A percentile compares a stretch with the other conserved stretches of the same genome.
These are phyloP conservation scores for Drosophila trichaetosa DNA, from an alignment of 2,888 invertebrate genomes.

Conservation along the genomic window DNA sequence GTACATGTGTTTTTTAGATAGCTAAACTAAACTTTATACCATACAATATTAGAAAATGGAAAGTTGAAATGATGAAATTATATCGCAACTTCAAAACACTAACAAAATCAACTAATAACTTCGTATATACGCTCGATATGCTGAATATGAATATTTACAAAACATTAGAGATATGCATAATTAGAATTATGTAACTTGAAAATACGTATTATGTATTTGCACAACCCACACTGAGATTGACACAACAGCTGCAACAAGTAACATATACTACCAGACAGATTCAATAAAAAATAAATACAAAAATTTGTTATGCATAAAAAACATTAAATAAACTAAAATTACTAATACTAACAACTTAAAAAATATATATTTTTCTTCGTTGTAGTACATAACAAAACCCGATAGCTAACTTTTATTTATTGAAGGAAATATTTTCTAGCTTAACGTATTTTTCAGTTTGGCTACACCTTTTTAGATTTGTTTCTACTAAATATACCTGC, in stretches of 20 bases:
- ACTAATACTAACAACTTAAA: slow-evolving; percentile 35
- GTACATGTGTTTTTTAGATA: slow-evolving; percentile 79
- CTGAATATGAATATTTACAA: slow-evolving; percentile 68
- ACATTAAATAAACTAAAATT: slow-evolving; percentile 66
- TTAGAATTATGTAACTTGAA: slow-evolving; percentile 39
- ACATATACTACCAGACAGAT: slow-evolving; percentile 65
- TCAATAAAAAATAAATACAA: slow-evolving; percentile 46
- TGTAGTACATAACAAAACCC: background rate
- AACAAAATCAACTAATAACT: slow-evolving; percentile 54
- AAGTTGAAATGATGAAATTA: slow-evolving; percentile 38
- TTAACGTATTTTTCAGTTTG: background rate
- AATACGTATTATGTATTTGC: slow-evolving; percentile 69
- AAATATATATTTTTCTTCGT: background rate
- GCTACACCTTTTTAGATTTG: background rate
- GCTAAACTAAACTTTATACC: slow-evolving; percentile 78
- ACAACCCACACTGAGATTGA: slow-evolving; percentile 55
- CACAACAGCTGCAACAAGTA: slow-evolving; percentile 54
- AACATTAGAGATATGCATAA: slow-evolving; percentile 41
- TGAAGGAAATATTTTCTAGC: background rate
- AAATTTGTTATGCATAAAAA: slow-evolving; percentile 64
- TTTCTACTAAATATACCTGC: background rate
- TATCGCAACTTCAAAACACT: slow-evolving; percentile 43
- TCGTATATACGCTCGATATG: slow-evolving; percentile 70
- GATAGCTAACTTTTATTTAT: background rate
- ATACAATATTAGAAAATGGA: slow-evolving; percentile 70